These are phyloP conservation scores for Tragopan temminckii DNA, from an alignment of 2,797 vertebrate species.

Conservation along the genomic window DNA sequence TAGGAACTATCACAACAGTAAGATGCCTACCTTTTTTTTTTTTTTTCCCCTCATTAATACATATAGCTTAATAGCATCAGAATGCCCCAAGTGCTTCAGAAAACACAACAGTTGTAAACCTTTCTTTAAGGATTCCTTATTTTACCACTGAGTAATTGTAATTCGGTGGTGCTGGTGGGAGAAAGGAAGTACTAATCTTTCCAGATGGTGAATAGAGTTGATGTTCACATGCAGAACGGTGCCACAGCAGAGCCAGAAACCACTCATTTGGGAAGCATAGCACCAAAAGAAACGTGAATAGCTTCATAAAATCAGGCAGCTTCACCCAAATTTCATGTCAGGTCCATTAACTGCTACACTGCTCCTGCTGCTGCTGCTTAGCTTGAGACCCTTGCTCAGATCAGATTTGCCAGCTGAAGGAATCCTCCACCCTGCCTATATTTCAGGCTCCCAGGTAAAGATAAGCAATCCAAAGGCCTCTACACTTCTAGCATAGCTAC, in stretches of 20 bases:
- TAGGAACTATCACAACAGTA: background rate
- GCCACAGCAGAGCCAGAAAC: background rate
- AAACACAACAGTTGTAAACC: background rate
- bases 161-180: background rate
- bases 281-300: background rate
- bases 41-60: background rate
- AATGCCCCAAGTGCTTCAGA: background rate
- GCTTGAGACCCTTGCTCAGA: background rate
- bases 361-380: background rate
- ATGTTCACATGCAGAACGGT: background rate
- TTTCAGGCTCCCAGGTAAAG: background rate
- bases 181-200: background rate
- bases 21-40: background rate
- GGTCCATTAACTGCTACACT: fast-evolving
- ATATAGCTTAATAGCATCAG: background rate
- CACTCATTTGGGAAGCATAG: background rate
- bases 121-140: background rate
- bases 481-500: background rate
- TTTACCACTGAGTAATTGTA: background rate
- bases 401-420: background rate
- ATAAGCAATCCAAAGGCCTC: background rate
- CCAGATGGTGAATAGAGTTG: background rate
- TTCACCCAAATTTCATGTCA: background rate
- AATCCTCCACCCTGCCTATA: background rate
- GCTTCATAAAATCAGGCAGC: background rate